Base-by-base conservation (phyloP, 1,140 invertebrate genomes). In the Gonatopus flavifemur region DNA sequence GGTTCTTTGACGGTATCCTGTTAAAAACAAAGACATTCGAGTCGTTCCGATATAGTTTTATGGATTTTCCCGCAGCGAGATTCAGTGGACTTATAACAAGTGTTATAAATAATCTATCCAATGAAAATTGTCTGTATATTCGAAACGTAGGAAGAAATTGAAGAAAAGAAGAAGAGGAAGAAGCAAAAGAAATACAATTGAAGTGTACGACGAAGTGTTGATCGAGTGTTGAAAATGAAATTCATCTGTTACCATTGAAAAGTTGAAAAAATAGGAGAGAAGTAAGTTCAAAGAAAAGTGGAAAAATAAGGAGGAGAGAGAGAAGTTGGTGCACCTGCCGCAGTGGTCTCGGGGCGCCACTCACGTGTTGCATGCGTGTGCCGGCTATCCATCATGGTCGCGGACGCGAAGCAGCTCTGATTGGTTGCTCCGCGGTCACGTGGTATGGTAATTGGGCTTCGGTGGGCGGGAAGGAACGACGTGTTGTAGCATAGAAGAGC, bases 381-480 rank as follows among this genome's bases (percentile, higher is more conserved):
- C 64, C 38, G 57, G 77, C 76, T 75, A 84, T 83, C 81, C 81
- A 83, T 83, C 80, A 83, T 84, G 81, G 80, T 80, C 69, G 74
- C 74, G 75, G 77, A 76, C 72, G 72, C 64, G 64, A 62, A 55
- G 49, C 58, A 35, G 48, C 64, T 67, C 69, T 76, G 70, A 84
- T 86, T 84, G 82, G 83, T 74, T 55, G 54, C 47, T 44, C 20
- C 43, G 49, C 36, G 58, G 71, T 83, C 82, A 84, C 82, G 81
- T 83, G 83, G 68, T 76, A 76, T 77, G 76, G 73, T 81, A 80
- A 83, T 82, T 77, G 75, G 66, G 65, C 62, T 62, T 58, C 63
- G 67, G 77, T 78, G 77, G 82, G 82, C 77, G 81, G 70, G 60
- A 58, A 70, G 66, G 62, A 63, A 58, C 56, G 65, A 69, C 60